These are phyloP conservation scores for Palloptera scutellata DNA, from an alignment of 2,888 invertebrate genomes.

Conservation along the genomic window DNA sequence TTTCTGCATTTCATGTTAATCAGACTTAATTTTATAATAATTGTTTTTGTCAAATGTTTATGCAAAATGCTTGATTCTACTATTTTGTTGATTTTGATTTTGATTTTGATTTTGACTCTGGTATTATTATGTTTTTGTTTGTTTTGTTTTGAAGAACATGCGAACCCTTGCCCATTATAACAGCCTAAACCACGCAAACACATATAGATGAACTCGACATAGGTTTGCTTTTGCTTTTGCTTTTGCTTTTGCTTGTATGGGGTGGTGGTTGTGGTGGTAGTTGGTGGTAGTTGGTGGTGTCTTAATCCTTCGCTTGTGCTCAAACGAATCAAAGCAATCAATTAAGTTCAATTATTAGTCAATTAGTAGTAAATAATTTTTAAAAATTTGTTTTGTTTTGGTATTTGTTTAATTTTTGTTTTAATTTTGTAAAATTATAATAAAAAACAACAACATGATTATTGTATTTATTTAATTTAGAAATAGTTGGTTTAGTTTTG, in stretches of 20 bases:
- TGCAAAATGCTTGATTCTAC: slow-evolving; percentile 19
- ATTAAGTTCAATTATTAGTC: slow-evolving; percentile 40
- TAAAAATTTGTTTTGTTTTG: not conserved
- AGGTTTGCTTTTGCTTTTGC: slow-evolving; percentile 40
- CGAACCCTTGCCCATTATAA: slow-evolving; percentile 51
- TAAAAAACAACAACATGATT: not conserved
- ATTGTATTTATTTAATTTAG: slow-evolving; percentile 33
- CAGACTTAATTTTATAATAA: too few species aligned
- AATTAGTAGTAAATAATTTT: not conserved
- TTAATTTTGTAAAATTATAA: not conserved
- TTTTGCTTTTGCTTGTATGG: too few species aligned
- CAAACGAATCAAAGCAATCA: slow-evolving; percentile 57
- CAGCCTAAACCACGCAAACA: slow-evolving; percentile 64
- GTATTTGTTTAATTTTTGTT: not conserved
- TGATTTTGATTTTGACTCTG: not conserved
- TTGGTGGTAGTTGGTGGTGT: slow-evolving; percentile 48
- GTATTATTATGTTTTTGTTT: slow-evolving; percentile 14
- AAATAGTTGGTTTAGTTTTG: slow-evolving; percentile 18
- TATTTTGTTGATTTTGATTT: slow-evolving; percentile 34
- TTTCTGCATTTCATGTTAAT: too few species aligned
- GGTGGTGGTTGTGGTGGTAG: too few species aligned
- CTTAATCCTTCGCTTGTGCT: slow-evolving; percentile 54
- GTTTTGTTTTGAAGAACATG: slow-evolving; percentile 35
- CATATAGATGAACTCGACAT: slow-evolving; percentile 63
- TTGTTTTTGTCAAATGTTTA: not conserved